Conservation (phyloP, 2,888 invertebrate species). For the Cheilosia grossa region DNA sequence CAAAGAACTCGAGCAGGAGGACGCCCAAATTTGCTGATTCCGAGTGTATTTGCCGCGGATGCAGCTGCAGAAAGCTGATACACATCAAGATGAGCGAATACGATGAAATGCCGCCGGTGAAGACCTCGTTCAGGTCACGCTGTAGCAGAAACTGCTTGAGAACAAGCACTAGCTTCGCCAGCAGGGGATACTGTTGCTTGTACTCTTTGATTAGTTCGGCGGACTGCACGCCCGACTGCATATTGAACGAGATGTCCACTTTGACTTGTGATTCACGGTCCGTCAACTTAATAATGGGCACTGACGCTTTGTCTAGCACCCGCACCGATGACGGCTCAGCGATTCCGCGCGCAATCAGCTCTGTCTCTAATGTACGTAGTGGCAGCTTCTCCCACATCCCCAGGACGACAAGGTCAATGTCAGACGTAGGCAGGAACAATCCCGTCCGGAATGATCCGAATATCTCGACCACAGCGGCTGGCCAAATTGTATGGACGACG, state of each 20-base stretch:
- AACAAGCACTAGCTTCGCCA: conserved; percentile 97
- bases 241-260: conserved; percentile 99
- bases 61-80: conserved; percentile 97
- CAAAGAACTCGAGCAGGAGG: conserved; percentile 97
- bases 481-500: conserved; percentile 95
- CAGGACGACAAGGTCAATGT: conserved; percentile 88
- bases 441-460: conserved; percentile 99
- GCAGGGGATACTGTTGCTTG: conserved; percentile 93
- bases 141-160: conserved; percentile 99
- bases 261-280: conserved; percentile 92
- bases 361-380: conserved; percentile 94
- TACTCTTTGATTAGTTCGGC: conserved; percentile 97
- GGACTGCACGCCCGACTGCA: conserved; percentile 98
- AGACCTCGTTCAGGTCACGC: conserved; percentile 99
- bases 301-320: conserved; percentile 98
- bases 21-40: conserved; percentile 93
- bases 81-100: conserved; percentile 99
- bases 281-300: conserved; percentile 98
- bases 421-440: conserved; percentile 98
- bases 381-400: conserved; percentile 95
- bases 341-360: conserved; percentile 94
- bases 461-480: conserved; percentile 96
- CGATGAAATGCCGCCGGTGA: conserved; percentile 98
- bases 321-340: conserved; percentile 95
- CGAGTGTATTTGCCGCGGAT: conserved; percentile 91